Percentiles rank a stretch among this genome's conserved stretches.
These are phyloP conservation scores for Pseudolaguvia tuberculata DNA, from an alignment of 2,113 vertebrate genomes.

Conservation along the genomic window DNA sequence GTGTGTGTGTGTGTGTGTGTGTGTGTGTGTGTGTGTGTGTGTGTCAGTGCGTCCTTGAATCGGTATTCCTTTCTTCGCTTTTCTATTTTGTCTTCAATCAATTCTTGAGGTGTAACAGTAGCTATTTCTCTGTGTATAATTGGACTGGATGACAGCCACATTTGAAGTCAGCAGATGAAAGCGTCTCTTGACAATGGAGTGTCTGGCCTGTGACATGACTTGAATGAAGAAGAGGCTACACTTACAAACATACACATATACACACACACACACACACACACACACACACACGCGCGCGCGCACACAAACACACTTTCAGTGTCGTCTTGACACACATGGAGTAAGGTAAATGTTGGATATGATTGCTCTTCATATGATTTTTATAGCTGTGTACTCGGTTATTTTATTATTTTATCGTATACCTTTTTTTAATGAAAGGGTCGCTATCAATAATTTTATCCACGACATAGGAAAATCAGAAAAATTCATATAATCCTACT, in stretches of 20 bases:
- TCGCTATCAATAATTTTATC: background rate
- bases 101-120: conserved; percentile 73
- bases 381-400: conserved; percentile 3
- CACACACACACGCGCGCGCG: conserved; percentile 18
- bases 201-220: conserved; percentile 76
- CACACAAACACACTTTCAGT: conserved; percentile 6
- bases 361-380: conserved; percentile 2
- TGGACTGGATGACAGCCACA: conserved; percentile 75
- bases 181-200: conserved; percentile 71
- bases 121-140: conserved; percentile 77
- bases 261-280: conserved; percentile 25
- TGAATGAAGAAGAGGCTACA: conserved; percentile 69
- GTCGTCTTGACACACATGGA: conserved; percentile 27
- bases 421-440: too few relatives aligned
- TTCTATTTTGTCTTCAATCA: conserved; percentile 75
- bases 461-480: too few relatives aligned
- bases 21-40: conserved; percentile 15
- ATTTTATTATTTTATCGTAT: background rate
- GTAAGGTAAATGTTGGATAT: conserved; percentile 28
- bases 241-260: conserved; percentile 17
- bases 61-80: conserved; percentile 63
- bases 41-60: conserved; percentile 52
- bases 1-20: conserved; percentile 17
- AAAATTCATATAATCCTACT: too few relatives aligned
- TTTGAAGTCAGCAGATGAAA: conserved; percentile 74